Percentiles rank a stretch among this genome's conserved stretches.
These are phyloP conservation scores for Ptilodon capucinus DNA, from an alignment of 2,888 invertebrate genomes.

Conservation along the genomic window DNA sequence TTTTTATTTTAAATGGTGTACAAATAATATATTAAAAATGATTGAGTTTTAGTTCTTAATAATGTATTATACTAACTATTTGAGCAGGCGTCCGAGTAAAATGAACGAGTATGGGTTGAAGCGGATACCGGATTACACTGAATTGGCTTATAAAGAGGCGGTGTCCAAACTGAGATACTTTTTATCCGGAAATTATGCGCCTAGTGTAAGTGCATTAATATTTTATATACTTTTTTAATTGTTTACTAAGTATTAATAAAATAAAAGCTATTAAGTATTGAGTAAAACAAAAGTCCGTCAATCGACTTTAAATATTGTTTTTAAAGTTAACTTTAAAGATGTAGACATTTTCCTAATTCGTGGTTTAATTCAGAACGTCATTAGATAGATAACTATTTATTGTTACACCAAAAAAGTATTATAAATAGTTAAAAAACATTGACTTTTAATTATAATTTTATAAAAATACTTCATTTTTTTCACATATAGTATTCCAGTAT, in stretches of 20 bases:
- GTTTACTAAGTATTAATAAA: background rate
- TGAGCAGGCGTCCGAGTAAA: slow-evolving; percentile 70
- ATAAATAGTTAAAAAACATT: no score
- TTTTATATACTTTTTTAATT: background rate
- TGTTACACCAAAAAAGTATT: no score
- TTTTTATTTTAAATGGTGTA: slow-evolving; percentile 17
- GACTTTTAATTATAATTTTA: no score
- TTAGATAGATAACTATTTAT: no score
- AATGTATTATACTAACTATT: slow-evolving; percentile 55
- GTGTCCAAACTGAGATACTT: slow-evolving; percentile 90
- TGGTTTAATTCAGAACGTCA: no score
- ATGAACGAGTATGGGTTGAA: slow-evolving; percentile 78
- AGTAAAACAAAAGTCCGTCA: no score
- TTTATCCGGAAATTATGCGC: slow-evolving; percentile 88
- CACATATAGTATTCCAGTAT: no score
- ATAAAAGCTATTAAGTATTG: no score
- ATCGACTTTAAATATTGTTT: no score
- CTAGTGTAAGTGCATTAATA: slow-evolving; percentile 69
- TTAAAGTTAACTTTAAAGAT: no score
- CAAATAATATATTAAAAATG: slow-evolving; percentile 26
- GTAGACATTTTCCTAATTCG: no score
- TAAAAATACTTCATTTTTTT: no score
- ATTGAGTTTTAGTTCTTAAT: slow-evolving; percentile 16
- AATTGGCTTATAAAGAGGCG: slow-evolving; percentile 92
- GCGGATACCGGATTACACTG: slow-evolving; percentile 90